These are phyloP conservation scores for Mesorhabditis sp. DNA, from an alignment of 2,888 invertebrate species.

Conservation along the genomic window DNA sequence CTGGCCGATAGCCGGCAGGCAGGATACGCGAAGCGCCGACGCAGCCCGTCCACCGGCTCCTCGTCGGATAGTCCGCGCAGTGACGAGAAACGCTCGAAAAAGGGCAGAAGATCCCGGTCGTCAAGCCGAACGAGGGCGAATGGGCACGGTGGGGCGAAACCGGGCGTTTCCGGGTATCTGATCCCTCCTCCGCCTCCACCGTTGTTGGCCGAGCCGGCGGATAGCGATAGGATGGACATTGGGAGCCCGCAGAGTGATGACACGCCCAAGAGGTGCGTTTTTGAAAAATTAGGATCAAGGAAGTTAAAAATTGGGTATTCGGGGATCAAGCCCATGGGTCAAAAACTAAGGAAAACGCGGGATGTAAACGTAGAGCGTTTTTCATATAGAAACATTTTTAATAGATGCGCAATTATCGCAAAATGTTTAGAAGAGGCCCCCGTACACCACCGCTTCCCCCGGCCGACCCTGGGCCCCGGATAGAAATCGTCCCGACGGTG, in stretches of 20 bases:
- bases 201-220: background rate
- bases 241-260: background rate
- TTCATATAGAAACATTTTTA: background rate
- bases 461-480: background rate
- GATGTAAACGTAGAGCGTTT: background rate
- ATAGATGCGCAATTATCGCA: background rate
- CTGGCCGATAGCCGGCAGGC: background rate
- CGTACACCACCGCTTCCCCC: background rate
- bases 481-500: background rate
- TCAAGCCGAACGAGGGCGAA: too few relatives aligned
- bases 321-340: too few relatives aligned
- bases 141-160: too few relatives aligned
- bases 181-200: background rate
- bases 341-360: too few relatives aligned
- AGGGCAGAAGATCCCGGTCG: too few relatives aligned
- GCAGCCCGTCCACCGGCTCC: background rate
- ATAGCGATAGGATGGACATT: background rate
- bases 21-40: background rate
- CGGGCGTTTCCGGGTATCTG: background rate
- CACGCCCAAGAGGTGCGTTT: background rate
- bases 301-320: too few relatives aligned
- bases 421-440: background rate
- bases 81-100: too few relatives aligned
- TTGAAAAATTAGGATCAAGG: background rate
- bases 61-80: background rate